These are phyloP conservation scores for Emmelina monodactyla DNA, from an alignment of 2,888 invertebrate species.

Conservation along the genomic window DNA sequence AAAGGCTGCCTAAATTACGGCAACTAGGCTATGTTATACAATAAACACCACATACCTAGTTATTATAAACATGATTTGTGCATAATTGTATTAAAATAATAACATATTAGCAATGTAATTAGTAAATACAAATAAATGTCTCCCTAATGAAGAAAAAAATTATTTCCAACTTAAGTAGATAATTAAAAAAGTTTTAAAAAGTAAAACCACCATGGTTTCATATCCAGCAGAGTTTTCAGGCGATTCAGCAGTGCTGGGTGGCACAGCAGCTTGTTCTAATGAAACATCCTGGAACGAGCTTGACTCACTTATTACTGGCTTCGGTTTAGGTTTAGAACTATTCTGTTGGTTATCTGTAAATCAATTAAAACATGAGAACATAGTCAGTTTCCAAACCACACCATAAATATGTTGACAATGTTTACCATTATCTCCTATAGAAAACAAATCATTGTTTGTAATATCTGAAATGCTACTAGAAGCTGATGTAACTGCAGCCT, in stretches of 20 bases:
- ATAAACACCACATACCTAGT: too few relatives aligned
- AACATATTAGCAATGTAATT: too few relatives aligned
- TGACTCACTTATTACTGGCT: conserved; percentile 23
- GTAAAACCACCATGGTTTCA: neutral
- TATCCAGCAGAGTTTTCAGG: neutral
- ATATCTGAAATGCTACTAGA: conserved; percentile 63
- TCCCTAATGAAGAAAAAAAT: too few relatives aligned
- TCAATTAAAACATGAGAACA: neutral
- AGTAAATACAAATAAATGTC: too few relatives aligned
- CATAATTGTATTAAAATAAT: too few relatives aligned
- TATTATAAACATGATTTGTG: too few relatives aligned
- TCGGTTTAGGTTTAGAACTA: conserved; percentile 19
- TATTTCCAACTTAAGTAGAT: too few relatives aligned
- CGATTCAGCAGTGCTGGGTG: conserved; percentile 21
- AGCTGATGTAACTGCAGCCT: conserved; percentile 62
- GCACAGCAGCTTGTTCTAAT: conserved; percentile 24
- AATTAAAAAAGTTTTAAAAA: too few relatives aligned
- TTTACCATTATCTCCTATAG: conserved; percentile 59
- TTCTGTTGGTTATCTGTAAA: conserved; percentile 29
- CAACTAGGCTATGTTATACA: too few relatives aligned
- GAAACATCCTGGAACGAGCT: conserved; percentile 38
- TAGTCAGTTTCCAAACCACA: neutral
- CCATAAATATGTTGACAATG: conserved; percentile 5
- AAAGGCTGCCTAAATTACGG: too few relatives aligned
- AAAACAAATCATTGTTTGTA: conserved; percentile 59